Base-by-base conservation (phyloP, 35 echinoderm and acorn worm species). In the Ophioderma brevispina region DNA sequence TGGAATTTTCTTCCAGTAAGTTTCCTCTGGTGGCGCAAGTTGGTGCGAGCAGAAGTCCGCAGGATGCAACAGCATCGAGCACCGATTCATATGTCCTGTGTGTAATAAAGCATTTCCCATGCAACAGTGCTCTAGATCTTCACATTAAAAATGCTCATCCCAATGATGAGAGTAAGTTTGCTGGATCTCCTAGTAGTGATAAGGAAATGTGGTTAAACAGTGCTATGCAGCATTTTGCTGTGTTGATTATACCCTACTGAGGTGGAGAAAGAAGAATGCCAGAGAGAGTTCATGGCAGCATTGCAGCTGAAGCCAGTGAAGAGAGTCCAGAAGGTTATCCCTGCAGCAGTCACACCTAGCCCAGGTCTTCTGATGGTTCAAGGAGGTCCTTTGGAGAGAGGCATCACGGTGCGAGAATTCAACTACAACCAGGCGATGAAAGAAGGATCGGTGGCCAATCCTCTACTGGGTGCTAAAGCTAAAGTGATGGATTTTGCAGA, bases 1-100 rank as follows among this genome's bases (percentile, higher is more conserved):
- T 88, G 25, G 97, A 99, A 70, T 95, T 99, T 78, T 99, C 97
- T 11, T 87, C 91, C 35, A 82, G 80, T 14, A 95, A 95, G 64
- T 99, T 95, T 78, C 94, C 97, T 31, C 85, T 90, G 28, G 92
- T 99, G 55, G 97, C 97, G 43, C 90, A 93, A 55, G 77, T 87
- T 35, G 95, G 97, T 93, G 95, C 93, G 43, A 94, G 95, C 75
- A 81, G 91, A 78, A 90, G 95, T 91, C 88, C 81, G 17, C 83
- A 78, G 17, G 37, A 78, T 35, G 87, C 78, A 31, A 92, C 40
- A 18, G 87, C 78, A 31, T 88, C 40, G 18, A 84, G 79, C 36
- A 25, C 75, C 8, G 89, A 78, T 1, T 46, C 82, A 40, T 15
- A 40, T 64, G 85, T 78, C 79, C 76, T 87, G 15, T 95, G 90